phyloP scores from a whole-genome alignment of 2,888 invertebrate genomes.

The Agriopis aurantiaria region DNA sequence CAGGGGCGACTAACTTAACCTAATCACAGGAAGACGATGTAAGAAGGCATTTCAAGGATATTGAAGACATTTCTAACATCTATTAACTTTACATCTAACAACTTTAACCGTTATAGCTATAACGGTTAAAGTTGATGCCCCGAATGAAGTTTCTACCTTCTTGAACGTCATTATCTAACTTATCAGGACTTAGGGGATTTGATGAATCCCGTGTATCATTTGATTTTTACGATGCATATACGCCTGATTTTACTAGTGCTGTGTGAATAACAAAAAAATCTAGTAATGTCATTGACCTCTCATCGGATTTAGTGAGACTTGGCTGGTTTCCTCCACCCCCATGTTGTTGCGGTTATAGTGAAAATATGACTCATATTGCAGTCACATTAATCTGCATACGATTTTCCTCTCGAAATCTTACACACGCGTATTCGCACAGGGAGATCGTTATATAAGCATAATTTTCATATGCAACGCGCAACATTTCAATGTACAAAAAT shows the following conservation, averaged over 20 bases:
- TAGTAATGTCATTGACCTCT: neutral
- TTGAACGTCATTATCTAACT: neutral
- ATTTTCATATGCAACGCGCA: too few relatives aligned
- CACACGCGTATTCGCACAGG: neutral
- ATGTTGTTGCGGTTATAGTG: neutral
- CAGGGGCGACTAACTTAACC: too few relatives aligned
- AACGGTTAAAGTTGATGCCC: neutral
- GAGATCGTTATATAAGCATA: neutral
- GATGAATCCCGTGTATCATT: neutral
- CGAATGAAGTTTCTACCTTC: neutral
- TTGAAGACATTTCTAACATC: too few relatives aligned
- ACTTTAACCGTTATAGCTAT: too few relatives aligned
- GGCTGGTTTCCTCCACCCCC: neutral
- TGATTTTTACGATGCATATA: neutral
- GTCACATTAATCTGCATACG: conserved; percentile 1
- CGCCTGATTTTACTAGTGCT: neutral
- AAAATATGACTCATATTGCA: conserved; percentile 10
- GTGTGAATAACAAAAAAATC: neutral
- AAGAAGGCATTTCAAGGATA: too few relatives aligned
- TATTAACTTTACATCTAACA: too few relatives aligned
- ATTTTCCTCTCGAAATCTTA: neutral
- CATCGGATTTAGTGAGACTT: neutral
- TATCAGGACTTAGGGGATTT: neutral
- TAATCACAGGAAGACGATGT: neutral
- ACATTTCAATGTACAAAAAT: neutral